Evolutionary conservation across 2,113 vertebrate species (phyloP).

Genomic region (Anguilla japonica): DNA sequence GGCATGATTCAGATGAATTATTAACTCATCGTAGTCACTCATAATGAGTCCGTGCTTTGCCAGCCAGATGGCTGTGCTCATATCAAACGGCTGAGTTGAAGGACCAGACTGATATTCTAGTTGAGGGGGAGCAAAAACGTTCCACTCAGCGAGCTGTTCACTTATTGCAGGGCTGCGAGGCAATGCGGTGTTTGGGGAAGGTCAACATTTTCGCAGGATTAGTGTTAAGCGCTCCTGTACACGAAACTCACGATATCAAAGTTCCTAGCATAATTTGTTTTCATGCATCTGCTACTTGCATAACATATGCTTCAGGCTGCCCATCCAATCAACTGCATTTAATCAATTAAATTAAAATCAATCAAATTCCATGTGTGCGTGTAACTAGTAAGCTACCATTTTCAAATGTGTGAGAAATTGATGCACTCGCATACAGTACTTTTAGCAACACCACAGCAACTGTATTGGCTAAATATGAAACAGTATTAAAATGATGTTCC

Average conservation of each 20-base stretch:
- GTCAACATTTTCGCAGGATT: not conserved
- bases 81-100: constrained; percentile 43
- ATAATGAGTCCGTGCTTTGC: constrained; percentile 44
- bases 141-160: not conserved
- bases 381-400: not conserved
- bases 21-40: constrained; percentile 62
- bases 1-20: constrained; percentile 64
- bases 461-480: too few species aligned
- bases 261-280: too few species aligned
- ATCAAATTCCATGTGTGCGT: too few species aligned
- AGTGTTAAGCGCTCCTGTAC: not conserved
- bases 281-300: not conserved
- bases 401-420: not conserved
- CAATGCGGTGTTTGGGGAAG: not conserved
- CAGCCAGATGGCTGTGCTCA: constrained; percentile 67
- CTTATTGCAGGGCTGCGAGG: not conserved
- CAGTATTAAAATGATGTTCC: not conserved
- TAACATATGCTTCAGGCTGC: not conserved
- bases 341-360: not conserved
- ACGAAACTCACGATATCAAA: too few species aligned
- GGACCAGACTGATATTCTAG: constrained; percentile 48
- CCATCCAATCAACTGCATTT: not conserved
- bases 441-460: too few species aligned
- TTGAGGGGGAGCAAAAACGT: constrained; percentile 48
- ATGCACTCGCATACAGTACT: not conserved